Evolutionary conservation across 2,113 vertebrate species (phyloP).

Genomic region (Ciconia boyciana): DNA sequence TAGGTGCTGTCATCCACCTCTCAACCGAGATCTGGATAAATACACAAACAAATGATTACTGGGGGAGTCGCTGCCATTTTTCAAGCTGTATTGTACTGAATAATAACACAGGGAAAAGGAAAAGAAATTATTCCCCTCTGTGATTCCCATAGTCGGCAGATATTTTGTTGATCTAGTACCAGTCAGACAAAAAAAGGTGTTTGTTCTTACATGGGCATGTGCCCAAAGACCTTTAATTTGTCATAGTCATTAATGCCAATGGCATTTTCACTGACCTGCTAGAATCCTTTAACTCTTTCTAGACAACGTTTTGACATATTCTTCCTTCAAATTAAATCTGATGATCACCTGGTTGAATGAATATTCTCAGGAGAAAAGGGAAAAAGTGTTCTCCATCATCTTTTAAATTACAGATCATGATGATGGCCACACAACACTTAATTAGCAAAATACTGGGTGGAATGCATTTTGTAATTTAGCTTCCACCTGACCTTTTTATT

Average conservation of each 20-base stretch:
- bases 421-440: neutral
- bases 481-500: neutral
- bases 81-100: slow-evolving; percentile 24
- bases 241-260: slow-evolving; percentile 26
- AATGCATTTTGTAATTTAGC: neutral
- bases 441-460: neutral
- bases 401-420: neutral
- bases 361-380: neutral
- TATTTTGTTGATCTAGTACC: slow-evolving; percentile 26
- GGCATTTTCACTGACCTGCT: slow-evolving; percentile 28
- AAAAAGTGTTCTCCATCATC: neutral
- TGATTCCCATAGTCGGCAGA: neutral
- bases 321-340: slow-evolving; percentile 9
- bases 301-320: slow-evolving; percentile 16
- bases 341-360: neutral
- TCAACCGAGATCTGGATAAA: slow-evolving; percentile 25
- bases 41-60: slow-evolving; percentile 35
- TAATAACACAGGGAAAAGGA: slow-evolving; percentile 44
- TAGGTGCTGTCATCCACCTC: neutral
- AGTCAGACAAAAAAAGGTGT: slow-evolving; percentile 43
- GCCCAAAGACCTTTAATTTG: slow-evolving; percentile 15
- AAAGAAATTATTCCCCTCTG: slow-evolving; percentile 32
- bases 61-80: slow-evolving; percentile 23
- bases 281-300: slow-evolving; percentile 45
- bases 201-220: neutral